These are phyloP conservation scores for Syndactyla subalaris DNA, from an alignment of 2,797 vertebrate species.

Conservation along the genomic window DNA sequence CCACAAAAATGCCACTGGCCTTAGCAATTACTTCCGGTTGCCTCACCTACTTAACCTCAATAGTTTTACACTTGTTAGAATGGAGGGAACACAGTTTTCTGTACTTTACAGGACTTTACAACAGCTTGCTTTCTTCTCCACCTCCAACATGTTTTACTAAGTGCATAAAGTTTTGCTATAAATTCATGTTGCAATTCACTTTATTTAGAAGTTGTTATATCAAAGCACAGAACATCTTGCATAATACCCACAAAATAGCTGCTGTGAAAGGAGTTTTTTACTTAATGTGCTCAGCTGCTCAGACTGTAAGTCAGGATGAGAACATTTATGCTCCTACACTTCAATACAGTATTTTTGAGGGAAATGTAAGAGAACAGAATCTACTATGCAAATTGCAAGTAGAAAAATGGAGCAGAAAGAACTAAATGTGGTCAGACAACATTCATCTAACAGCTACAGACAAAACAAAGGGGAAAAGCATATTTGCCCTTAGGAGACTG, in stretches of 20 bases:
- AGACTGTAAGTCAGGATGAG: neutral
- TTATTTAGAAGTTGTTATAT: neutral
- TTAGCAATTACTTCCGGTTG: constrained; percentile 91
- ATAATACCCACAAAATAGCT: neutral
- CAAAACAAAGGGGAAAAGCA: neutral
- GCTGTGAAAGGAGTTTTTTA: constrained; percentile 9
- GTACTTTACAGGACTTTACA: constrained; percentile 41
- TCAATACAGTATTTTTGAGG: neutral
- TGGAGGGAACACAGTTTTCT: constrained; percentile 61
- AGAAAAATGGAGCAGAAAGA: constrained; percentile 33
- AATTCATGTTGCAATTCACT: constrained; percentile 3
- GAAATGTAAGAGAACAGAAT: neutral
- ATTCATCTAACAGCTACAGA: constrained; percentile 18
- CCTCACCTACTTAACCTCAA: constrained; percentile 90
- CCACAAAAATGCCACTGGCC: constrained; percentile 83
- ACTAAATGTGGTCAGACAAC: neutral
- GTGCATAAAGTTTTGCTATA: neutral
- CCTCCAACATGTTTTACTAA: constrained; percentile 13
- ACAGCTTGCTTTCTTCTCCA: constrained; percentile 27
- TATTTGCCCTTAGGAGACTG: neutral
- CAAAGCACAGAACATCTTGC: constrained; percentile 23
- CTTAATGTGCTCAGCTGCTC: constrained; percentile 7
- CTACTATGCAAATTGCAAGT: constrained; percentile 11
- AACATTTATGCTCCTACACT: neutral
- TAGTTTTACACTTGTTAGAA: constrained; percentile 84